phyloP scores from a whole-genome alignment of 2,888 invertebrate species.

The Coelogynopora nodosa region DNA sequence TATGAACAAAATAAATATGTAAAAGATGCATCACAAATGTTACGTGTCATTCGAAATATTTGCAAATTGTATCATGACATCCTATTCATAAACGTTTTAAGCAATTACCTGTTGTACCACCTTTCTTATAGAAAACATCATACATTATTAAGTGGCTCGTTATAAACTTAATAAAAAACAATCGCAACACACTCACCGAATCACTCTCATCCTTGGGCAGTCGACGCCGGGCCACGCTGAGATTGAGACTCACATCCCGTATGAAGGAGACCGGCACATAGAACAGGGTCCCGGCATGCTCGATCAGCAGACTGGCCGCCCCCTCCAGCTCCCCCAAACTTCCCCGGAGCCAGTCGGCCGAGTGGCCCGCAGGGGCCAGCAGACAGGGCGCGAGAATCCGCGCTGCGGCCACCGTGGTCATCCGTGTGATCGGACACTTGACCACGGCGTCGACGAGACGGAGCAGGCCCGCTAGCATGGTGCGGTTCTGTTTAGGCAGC shows the following conservation, averaged over 20 bases:
- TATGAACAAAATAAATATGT: too few species aligned
- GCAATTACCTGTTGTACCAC: too few species aligned
- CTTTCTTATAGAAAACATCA: too few species aligned
- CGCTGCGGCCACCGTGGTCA: neutral
- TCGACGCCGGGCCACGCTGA: neutral
- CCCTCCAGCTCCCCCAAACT: neutral
- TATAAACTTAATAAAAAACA: too few species aligned
- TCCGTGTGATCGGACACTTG: neutral
- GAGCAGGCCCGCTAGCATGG: neutral
- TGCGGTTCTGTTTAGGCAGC: conserved; percentile 12
- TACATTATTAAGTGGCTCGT: too few species aligned
- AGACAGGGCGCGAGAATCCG: neutral
- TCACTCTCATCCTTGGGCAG: conserved; percentile 7
- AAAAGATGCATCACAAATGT: too few species aligned
- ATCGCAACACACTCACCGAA: neutral
- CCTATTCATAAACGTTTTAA: too few species aligned
- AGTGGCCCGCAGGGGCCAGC: neutral
- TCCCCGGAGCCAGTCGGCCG: neutral
- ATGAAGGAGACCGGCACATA: neutral
- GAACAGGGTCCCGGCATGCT: neutral
- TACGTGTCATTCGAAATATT: too few species aligned
- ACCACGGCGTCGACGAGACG: neutral
- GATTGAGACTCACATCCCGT: neutral
- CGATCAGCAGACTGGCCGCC: neutral
- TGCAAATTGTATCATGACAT: too few species aligned